phyloP scores from a whole-genome alignment of 2,888 invertebrate species.

The Callyntrura guangdongensis region DNA sequence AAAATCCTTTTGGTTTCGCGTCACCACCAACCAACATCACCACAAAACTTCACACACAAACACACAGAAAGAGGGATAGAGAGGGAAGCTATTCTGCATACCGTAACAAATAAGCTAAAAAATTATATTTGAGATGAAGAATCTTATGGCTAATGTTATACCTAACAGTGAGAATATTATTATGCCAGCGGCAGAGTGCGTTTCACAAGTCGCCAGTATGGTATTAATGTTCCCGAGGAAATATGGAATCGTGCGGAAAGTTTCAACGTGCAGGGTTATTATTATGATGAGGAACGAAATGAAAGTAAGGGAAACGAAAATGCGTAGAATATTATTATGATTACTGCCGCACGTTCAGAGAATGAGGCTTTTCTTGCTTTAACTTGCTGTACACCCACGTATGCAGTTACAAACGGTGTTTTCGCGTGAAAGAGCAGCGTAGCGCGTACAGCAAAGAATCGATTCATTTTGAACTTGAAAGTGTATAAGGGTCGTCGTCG shows the following conservation, averaged over 20 bases:
- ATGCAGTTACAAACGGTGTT: constrained; percentile 14
- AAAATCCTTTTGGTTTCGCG: constrained; percentile 64
- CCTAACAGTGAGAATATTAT: not conserved
- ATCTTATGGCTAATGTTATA: not conserved
- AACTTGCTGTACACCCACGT: too few relatives aligned
- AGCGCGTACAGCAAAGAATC: constrained; percentile 14
- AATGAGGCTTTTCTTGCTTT: too few relatives aligned
- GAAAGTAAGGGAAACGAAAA: constrained; percentile 34
- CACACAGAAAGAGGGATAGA: not conserved
- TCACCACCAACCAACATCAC: constrained; percentile 46
- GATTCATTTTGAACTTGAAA: constrained; percentile 68
- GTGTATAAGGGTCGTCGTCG: constrained; percentile 15
- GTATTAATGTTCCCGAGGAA: not conserved
- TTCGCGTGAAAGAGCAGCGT: not conserved
- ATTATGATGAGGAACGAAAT: constrained; percentile 20
- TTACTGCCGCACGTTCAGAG: not conserved
- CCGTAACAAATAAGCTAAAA: not conserved
- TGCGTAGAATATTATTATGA: constrained; percentile 65
- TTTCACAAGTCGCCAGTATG: not conserved
- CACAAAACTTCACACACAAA: constrained; percentile 42
- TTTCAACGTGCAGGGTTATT: constrained; percentile 43
- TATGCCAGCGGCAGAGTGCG: not conserved
- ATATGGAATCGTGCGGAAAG: constrained; percentile 56
- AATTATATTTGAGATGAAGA: not conserved
- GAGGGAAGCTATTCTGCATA: constrained; percentile 7